These are phyloP conservation scores for Epinephelus malabaricus DNA, from an alignment of 2,797 vertebrate species.

Conservation along the genomic window DNA sequence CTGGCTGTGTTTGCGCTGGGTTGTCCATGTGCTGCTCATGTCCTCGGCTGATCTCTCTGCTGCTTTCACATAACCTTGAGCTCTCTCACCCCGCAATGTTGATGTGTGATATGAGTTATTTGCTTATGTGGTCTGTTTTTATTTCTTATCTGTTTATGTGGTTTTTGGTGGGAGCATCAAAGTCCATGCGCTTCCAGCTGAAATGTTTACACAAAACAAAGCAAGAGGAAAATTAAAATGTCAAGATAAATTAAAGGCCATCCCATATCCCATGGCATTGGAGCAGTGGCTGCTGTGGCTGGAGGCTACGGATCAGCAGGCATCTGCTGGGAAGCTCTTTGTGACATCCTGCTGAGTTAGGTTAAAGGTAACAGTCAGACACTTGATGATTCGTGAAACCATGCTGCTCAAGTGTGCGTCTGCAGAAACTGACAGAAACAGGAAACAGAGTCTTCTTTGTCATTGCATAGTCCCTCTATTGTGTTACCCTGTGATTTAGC, in stretches of 20 bases:
- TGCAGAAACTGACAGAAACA: conserved; percentile 65
- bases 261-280: conserved; percentile 6
- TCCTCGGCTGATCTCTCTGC: conserved; percentile 63
- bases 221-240: conserved; percentile 19
- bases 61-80: conserved; percentile 67
- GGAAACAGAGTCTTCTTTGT: conserved; percentile 80
- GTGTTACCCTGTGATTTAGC: conserved; percentile 67
- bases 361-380: conserved; percentile 70
- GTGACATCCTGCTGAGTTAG: conserved; percentile 56
- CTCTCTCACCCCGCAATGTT: conserved; percentile 35
- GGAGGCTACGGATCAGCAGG: conserved; percentile 26
- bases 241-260: conserved; percentile 5
- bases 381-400: conserved; percentile 59
- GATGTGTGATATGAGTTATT: conserved; percentile 59
- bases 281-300: conserved; percentile 31
- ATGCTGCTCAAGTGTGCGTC: conserved; percentile 58
- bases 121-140: conserved; percentile 52
- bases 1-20: conserved; percentile 30
- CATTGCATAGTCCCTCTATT: conserved; percentile 73
- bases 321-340: conserved; percentile 55
- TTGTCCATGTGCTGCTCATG: conserved; percentile 33
- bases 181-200: conserved; percentile 23
- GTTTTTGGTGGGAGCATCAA: conserved; percentile 41
- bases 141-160: conserved; percentile 52
- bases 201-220: conserved; percentile 50